A percentile compares a stretch with the other conserved stretches of the same genome.
Evolutionary conservation across 23 tunicate genomes (phyloP).

Genomic region (Aplidium turbinatum): DNA sequence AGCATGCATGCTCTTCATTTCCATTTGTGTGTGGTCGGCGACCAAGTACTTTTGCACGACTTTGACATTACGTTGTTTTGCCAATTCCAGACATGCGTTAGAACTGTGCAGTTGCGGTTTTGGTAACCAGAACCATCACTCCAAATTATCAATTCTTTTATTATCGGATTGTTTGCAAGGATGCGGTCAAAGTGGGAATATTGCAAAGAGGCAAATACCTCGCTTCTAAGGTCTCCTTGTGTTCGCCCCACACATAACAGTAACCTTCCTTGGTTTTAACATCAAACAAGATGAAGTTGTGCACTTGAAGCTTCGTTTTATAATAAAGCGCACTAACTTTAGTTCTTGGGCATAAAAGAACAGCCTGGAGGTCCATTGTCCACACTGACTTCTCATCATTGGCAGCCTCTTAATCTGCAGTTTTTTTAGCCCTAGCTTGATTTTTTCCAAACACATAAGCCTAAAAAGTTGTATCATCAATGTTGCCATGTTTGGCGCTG

Average conservation of each 20-base stretch:
- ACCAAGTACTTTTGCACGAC: neutral
- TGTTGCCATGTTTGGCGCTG: slow-evolving; percentile 9
- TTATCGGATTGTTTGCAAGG: neutral
- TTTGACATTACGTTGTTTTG: slow-evolving; percentile 4
- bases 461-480: neutral
- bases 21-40: neutral
- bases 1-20: neutral
- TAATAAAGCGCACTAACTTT: slow-evolving; percentile 7
- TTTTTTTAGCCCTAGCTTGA: slow-evolving; percentile 1
- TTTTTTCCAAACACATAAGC: neutral
- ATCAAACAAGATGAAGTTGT: slow-evolving; percentile 3
- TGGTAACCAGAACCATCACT: slow-evolving; percentile 16
- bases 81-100: neutral
- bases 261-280: slow-evolving; percentile 1
- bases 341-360: slow-evolving; percentile 4
- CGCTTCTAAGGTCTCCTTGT: neutral
- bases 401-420: neutral
- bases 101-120: neutral
- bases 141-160: slow-evolving; percentile 3
- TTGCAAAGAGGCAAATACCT: slow-evolving; percentile 3
- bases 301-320: neutral
- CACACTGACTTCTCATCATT: neutral
- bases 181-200: neutral
- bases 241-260: slow-evolving; percentile 10
- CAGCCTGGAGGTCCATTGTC: slow-evolving; percentile 15